phyloP scores from a whole-genome alignment of 64 coral and sea anemone genomes.

The Orbicella faveolata region DNA sequence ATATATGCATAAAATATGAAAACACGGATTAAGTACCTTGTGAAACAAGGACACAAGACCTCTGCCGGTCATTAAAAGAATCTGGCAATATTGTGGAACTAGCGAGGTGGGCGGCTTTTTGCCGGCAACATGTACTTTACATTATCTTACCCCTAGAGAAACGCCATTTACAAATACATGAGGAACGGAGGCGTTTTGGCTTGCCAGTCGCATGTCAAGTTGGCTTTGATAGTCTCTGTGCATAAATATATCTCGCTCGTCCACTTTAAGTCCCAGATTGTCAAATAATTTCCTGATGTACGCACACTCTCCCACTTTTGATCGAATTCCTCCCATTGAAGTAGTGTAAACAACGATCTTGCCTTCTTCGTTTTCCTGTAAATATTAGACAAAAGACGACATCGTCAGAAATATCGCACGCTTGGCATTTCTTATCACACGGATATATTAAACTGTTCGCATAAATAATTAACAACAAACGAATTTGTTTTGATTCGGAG shows the following conservation, averaged over 20 bases:
- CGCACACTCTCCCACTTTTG: constrained; percentile 75
- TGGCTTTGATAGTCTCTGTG: constrained; percentile 93
- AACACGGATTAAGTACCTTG: too few relatives aligned
- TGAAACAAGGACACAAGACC: too few relatives aligned
- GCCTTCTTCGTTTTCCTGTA: constrained; percentile 44
- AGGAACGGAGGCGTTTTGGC: constrained; percentile 46
- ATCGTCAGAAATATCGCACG: background rate
- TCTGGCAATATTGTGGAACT: background rate
- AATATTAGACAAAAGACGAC: constrained; percentile 2
- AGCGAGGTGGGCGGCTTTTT: too few relatives aligned
- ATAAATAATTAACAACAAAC: constrained; percentile 31
- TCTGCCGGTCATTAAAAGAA: background rate
- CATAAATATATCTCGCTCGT: constrained; percentile 99
- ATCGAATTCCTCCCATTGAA: constrained; percentile 91
- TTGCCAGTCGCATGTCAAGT: constrained; percentile 59
- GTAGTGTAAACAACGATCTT: constrained; percentile 95
- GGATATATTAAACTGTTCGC: background rate
- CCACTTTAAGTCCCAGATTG: constrained; percentile 85
- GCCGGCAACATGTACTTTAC: background rate
- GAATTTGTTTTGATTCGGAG: background rate
- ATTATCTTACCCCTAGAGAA: constrained; percentile 78
- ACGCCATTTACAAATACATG: constrained; percentile 92
- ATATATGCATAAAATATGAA: too few relatives aligned
- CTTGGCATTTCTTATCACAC: background rate
- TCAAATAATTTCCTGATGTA: constrained; percentile 88